Conservation (phyloP, 2,113 vertebrate species). For the Phalacrocorax pelagicus region DNA sequence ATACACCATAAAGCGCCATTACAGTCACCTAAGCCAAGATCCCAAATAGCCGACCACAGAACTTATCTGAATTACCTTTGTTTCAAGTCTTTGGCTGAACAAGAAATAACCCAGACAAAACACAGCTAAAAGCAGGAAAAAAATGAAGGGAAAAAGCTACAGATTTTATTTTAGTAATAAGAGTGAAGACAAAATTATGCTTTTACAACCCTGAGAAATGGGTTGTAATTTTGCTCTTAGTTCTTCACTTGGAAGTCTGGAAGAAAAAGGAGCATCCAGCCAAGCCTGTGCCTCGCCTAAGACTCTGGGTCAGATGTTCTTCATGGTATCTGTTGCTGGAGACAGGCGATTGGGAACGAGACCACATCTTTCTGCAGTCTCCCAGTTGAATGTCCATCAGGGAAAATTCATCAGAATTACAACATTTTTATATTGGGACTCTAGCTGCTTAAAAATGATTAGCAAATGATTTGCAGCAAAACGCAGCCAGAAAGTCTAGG, state of each 20-base stretch:
- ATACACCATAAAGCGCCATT: background rate
- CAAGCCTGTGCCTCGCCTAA: too few relatives aligned
- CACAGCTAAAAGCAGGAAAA: background rate
- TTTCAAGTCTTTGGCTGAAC: background rate
- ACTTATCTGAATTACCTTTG: background rate
- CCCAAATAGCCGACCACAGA: background rate
- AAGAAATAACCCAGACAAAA: background rate
- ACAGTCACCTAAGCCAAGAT: background rate
- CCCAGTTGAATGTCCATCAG: background rate
- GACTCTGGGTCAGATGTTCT: background rate
- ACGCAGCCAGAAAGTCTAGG: background rate
- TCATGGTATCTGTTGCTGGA: background rate
- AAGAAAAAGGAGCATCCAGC: background rate
- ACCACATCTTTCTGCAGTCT: background rate
- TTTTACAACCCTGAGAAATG: background rate
- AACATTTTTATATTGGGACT: rapidly evolving
- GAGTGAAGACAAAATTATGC: background rate
- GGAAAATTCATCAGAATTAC: background rate
- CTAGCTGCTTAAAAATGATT: background rate
- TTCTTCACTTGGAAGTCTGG: background rate
- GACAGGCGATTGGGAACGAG: background rate
- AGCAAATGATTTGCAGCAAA: background rate
- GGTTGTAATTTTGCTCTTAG: background rate
- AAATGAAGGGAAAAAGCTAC: background rate
- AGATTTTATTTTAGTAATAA: background rate